A percentile compares a stretch with the other conserved stretches of the same genome.
Conservation (phyloP, 2,113 vertebrate species). For the Anas platyrhynchos region DNA sequence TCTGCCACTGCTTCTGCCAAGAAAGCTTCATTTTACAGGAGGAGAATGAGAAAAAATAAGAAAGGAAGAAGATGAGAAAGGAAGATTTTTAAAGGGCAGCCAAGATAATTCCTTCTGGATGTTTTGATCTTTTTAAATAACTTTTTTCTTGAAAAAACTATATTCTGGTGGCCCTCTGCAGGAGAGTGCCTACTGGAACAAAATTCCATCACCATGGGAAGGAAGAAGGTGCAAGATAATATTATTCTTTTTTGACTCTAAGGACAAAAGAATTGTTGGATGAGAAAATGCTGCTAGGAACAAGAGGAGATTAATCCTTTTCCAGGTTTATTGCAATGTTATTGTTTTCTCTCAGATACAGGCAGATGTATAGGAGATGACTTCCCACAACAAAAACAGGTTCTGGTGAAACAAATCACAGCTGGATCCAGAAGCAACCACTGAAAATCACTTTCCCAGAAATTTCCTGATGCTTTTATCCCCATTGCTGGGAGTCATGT, state of each 20-base stretch:
- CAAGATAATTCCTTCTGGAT: conserved; percentile 36
- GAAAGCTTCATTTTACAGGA: conserved; percentile 32
- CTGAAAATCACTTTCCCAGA: background rate
- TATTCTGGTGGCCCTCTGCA: conserved; percentile 25
- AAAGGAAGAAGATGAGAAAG: conserved; percentile 22
- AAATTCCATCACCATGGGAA: background rate
- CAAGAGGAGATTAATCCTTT: background rate
- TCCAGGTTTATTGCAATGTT: background rate
- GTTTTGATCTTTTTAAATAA: conserved; percentile 48
- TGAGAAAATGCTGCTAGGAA: background rate
- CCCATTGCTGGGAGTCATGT: background rate
- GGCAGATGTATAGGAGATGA: background rate
- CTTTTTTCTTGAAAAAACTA: conserved; percentile 32
- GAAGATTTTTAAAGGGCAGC: conserved; percentile 50
- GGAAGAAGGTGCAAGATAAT: background rate
- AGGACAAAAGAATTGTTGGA: background rate
- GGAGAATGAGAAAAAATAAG: conserved; percentile 33
- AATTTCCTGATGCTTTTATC: background rate
- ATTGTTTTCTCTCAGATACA: background rate
- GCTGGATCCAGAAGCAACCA: background rate
- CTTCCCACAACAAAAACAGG: background rate
- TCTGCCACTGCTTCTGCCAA: conserved; percentile 28
- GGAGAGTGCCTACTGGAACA: conserved; percentile 4
- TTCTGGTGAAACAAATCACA: background rate
- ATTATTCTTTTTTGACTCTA: conserved; percentile 5